Conservation (phyloP, 2,113 vertebrate species). For the Numenius arquata region DNA sequence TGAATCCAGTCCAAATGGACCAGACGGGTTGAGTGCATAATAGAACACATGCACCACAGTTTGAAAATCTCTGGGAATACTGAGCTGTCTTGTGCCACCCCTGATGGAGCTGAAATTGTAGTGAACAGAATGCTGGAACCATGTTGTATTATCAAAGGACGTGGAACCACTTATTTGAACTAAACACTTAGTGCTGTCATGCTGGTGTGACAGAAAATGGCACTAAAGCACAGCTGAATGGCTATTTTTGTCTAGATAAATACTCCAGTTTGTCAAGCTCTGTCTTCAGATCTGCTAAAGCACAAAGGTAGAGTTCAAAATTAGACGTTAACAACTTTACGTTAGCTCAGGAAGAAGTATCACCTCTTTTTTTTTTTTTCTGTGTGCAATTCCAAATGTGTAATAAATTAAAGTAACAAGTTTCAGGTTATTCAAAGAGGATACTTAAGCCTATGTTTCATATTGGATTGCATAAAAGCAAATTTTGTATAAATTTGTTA, state of each 20-base stretch:
- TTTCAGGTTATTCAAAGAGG: not conserved
- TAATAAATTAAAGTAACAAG: not conserved
- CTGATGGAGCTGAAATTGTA: conserved; percentile 77
- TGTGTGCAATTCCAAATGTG: not conserved
- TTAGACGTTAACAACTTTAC: conserved; percentile 17
- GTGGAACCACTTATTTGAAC: conserved; percentile 85
- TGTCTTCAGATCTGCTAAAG: conserved; percentile 42
- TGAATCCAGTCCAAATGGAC: conserved; percentile 73
- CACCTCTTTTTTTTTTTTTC: not conserved
- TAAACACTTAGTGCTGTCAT: conserved; percentile 87
- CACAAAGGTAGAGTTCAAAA: conserved; percentile 29
- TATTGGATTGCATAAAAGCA: not conserved
- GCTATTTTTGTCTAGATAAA: conserved; percentile 81
- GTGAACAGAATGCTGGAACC: conserved; percentile 82
- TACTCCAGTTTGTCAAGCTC: conserved; percentile 75
- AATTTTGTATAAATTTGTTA: not conserved
- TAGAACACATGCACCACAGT: conserved; percentile 71
- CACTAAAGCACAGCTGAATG: conserved; percentile 86
- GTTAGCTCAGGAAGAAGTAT: conserved; percentile 4
- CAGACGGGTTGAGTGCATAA: conserved; percentile 73
- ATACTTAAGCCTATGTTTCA: not conserved
- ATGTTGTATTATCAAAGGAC: conserved; percentile 89
- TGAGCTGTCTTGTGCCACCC: conserved; percentile 69
- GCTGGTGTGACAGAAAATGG: conserved; percentile 87
- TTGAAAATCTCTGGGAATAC: conserved; percentile 81